Evolutionary conservation across 2,113 vertebrate genomes (phyloP), one percentile per base, ranked within the genome.

Genomic region (Toxostoma redivivum): DNA sequence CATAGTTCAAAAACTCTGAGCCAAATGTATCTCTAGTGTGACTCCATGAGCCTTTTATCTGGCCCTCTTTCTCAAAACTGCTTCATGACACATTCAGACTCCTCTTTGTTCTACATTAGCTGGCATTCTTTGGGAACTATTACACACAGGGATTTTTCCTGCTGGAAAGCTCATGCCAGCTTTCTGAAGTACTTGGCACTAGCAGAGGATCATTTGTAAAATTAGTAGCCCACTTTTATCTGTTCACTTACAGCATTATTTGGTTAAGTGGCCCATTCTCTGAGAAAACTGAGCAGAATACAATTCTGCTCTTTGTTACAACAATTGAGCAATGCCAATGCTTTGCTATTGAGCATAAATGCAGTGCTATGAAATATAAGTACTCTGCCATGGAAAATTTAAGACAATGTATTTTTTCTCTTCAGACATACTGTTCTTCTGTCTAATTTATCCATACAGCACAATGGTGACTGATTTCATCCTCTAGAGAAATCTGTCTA

Each of bases 141-240:
- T 89, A 17, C 67, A 74, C 37, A 64, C 31, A 31, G 50, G 82
- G 56, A 67, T 86, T 84, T 83, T 93, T 90, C 71, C 88, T 79
- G 82, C 40, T 81, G n/a, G 21, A 17, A 80, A 27, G n/a, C 60
- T 93, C 48, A 50, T 88, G 80, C 80, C 92, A 96, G 25, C 40
- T 92, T 89, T 95, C 57, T 84, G 58, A 86, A 84, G 69, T 81
- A 71, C 47, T 90, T 96, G 90, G 88, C 88, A 88, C 57, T n/a
- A 90, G 65, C 53, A 83, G 69, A 90, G 31, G 44, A 92, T 78
- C 51, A 92, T 94, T 96, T 95, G 48, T 90, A 95, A 94, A 96
- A 94, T 93, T 88, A 83, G 86, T 81, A 88, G 47, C 40, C n/a
- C 25, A 61, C 64, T 90, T 95, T 71, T 90, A 86, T 95, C 47